A percentile compares a stretch with the other conserved stretches of the same genome.
Conservation (phyloP, 2,888 invertebrate genomes). For the Trichacis sp. region DNA sequence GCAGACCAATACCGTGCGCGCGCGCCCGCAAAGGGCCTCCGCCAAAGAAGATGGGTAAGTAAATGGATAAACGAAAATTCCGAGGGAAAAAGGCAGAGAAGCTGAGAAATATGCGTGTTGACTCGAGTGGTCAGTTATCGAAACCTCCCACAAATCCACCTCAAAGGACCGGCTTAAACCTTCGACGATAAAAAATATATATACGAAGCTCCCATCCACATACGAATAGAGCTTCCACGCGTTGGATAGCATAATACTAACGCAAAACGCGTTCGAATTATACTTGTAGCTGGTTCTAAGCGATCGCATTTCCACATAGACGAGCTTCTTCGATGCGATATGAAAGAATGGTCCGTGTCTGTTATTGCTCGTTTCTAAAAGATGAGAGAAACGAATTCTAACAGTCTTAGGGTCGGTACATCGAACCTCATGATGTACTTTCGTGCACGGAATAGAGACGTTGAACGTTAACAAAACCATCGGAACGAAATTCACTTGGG, state of each 20-base stretch:
- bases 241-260: constrained; percentile 44
- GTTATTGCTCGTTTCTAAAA: constrained; percentile 46
- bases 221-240: constrained; percentile 44
- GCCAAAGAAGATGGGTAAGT: constrained; percentile 35
- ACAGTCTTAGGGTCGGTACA: neutral
- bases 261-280: constrained; percentile 21
- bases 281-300: constrained; percentile 64
- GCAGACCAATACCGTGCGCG: constrained; percentile 14
- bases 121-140: constrained; percentile 66
- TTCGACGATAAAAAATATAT: constrained; percentile 34
- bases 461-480: no score
- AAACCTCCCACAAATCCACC: constrained; percentile 51
- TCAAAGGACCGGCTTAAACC: constrained; percentile 50
- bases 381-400: constrained; percentile 8
- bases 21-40: constrained; percentile 4
- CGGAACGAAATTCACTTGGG: no score
- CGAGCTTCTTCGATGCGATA: constrained; percentile 64
- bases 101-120: constrained; percentile 45
- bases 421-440: neutral
- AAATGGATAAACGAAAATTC: constrained; percentile 24
- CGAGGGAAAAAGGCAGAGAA: constrained; percentile 24
- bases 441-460: no score
- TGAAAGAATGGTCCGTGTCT: constrained; percentile 60
- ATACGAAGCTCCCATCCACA: constrained; percentile 55
- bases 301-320: constrained; percentile 69